A percentile compares a stretch with the other conserved stretches of the same genome.
phyloP scores from a whole-genome alignment of 1,140 invertebrate species.

The Eriocheir sinensis region DNA sequence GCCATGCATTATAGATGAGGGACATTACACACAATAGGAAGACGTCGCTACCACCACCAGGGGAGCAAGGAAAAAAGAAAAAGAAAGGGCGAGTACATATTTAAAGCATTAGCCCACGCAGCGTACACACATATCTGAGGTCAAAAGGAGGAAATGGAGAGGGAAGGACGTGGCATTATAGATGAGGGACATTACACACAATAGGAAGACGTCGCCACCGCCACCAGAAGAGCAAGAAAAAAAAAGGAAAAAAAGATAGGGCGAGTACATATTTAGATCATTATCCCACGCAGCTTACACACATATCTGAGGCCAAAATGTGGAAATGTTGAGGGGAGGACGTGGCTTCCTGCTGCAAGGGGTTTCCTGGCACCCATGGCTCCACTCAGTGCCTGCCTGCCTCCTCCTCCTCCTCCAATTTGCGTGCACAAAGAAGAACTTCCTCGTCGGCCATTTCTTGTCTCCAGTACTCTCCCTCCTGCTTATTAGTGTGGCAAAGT shows the following conservation, averaged over 20 bases:
- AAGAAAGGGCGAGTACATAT: background rate
- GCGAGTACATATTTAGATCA: background rate
- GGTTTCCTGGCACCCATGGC: conserved; percentile 32
- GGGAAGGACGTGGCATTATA: too few relatives aligned
- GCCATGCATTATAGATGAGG: background rate
- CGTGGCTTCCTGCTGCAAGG: too few relatives aligned
- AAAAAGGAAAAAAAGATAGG: too few relatives aligned
- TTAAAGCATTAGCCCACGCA: background rate
- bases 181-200: background rate
- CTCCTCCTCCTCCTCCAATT: conserved; percentile 34
- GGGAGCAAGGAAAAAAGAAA: background rate
- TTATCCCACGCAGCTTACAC: background rate
- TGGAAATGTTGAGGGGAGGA: background rate
- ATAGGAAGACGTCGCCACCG: background rate
- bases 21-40: background rate
- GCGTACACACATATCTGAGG: background rate
- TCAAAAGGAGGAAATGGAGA: background rate
- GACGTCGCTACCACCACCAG: background rate
- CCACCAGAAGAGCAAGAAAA: background rate
- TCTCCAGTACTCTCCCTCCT: background rate
- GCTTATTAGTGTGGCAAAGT: background rate
- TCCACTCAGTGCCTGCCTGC: conserved; percentile 9
- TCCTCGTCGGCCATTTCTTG: conserved; percentile 65
- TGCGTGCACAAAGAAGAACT: conserved; percentile 34
- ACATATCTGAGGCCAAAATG: background rate